Evolutionary conservation across 2,797 vertebrate species (phyloP).

Genomic region (Pseudopleuronectes americanus): DNA sequence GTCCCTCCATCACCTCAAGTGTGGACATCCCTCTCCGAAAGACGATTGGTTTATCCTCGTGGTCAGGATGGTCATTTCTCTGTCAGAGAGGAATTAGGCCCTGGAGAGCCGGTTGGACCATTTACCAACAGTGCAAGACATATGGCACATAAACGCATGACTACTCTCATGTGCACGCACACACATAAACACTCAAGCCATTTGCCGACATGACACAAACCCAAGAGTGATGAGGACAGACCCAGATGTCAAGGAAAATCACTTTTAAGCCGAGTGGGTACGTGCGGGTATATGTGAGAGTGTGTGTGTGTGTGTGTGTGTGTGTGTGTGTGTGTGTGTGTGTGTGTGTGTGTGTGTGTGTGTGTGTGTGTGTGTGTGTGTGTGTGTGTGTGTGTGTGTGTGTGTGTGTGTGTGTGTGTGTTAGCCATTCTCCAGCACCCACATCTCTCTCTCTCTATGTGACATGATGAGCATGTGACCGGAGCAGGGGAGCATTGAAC

Average conservation of each 20-base stretch:
- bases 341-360: not conserved
- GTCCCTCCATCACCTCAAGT: constrained; percentile 57
- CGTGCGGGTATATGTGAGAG: not conserved
- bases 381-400: not conserved
- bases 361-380: not conserved
- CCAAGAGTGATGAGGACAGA: constrained; percentile 60
- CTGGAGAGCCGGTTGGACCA: constrained; percentile 42
- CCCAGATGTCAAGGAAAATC: constrained; percentile 71
- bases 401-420: not conserved
- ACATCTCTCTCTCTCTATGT: constrained; percentile 43
- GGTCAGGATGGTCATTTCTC: constrained; percentile 64
- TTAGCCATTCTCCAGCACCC: constrained; percentile 1
- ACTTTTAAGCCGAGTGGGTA: constrained; percentile 27
- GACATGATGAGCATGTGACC: constrained; percentile 61
- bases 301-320: not conserved
- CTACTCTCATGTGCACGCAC: constrained; percentile 44
- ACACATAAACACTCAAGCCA: constrained; percentile 39
- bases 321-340: too few species aligned
- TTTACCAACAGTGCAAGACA: constrained; percentile 64
- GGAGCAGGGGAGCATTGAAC: constrained; percentile 54
- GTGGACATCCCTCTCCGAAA: constrained; percentile 56
- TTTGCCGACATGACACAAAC: constrained; percentile 50
- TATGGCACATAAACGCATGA: constrained; percentile 63
- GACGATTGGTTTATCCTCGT: constrained; percentile 59
- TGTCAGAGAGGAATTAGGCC: constrained; percentile 57